A percentile compares a stretch with the other conserved stretches of the same genome.
Conservation (phyloP, 2,113 vertebrate genomes). For the Colaptes auratus region DNA sequence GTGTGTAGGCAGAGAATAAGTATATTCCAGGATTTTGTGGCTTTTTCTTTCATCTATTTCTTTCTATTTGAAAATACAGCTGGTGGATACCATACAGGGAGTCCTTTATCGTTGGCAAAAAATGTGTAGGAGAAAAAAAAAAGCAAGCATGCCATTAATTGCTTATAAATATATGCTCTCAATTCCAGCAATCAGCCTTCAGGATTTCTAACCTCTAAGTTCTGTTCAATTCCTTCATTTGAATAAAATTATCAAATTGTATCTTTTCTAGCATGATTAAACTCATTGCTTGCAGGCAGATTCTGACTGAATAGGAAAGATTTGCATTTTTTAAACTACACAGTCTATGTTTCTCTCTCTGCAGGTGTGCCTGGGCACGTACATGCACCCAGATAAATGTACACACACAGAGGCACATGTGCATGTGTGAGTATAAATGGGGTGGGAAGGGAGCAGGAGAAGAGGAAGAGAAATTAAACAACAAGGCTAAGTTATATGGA, state of each 20-base stretch:
- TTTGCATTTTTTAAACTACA: background rate
- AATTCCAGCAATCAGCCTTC: conserved; percentile 28
- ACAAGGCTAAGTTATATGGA: background rate
- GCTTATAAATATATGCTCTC: conserved; percentile 61
- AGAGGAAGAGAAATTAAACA: background rate
- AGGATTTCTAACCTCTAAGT: conserved; percentile 35
- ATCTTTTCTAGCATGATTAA: conserved; percentile 36
- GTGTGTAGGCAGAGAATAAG: conserved; percentile 47
- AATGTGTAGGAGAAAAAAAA: conserved; percentile 37
- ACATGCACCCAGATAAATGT: background rate
- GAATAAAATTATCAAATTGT: conserved; percentile 41
- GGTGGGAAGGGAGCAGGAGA: background rate
- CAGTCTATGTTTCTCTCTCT: background rate
- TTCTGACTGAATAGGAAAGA: background rate
- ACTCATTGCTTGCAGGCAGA: background rate
- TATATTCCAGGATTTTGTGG: conserved; percentile 9
- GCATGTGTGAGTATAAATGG: background rate
- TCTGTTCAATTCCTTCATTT: conserved; percentile 40
- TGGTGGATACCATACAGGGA: conserved; percentile 37
- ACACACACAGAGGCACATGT: background rate
- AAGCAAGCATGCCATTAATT: conserved; percentile 55
- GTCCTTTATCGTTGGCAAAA: conserved; percentile 32
- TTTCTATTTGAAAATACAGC: conserved; percentile 34
- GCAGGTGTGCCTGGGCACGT: background rate
- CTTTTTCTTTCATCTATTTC: conserved; percentile 41